Base-by-base conservation (phyloP, 2,797 vertebrate species). In the Myotis findleyi region DNA sequence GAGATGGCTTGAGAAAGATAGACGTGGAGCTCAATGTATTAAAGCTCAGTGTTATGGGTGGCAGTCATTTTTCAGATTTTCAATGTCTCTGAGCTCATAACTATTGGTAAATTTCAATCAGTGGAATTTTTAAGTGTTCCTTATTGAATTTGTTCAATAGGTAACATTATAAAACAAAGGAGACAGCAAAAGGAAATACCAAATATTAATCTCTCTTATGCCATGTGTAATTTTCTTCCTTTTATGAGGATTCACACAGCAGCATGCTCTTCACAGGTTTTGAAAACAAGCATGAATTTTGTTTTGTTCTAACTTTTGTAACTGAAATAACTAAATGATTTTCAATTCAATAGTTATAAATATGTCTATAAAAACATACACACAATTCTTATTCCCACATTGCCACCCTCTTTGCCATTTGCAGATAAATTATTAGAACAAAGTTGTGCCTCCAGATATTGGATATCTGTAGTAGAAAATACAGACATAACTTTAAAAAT, bases 361-460 rank as follows among this genome's bases (percentile, higher is more conserved):
- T 91, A 59, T 87, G 91, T 94, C 68, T 75, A 87, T 73, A 87
- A 95, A 97, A 85, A 79, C 87, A 93, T 77, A 62, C 41, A 73
- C 76, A 87, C 30, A 69, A 36, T 82, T 94, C 91, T 95, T 88
- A 92, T 96, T 94, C 59, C 73, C 83, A 75, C 8, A 53, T 79
- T 95, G 83, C 41, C 30, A 91, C 10, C 44, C 44, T 91, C 66
- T 96, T 95, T 95, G 68, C 62, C 66, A 93, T 17, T 95, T 95
- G 21, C 47, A 95, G 68, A 95, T 95, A 89, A 96, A 94, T 96
- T 94, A 95, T 95, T 93, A 89, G 80, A 93, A 95, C 57, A 87
- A 82, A 95, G 80, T 96, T 95, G 73, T 76, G 76, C 57, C 88
- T 83, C 38, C 51, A 88, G 73, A 47, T 93, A 91, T 44, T 76